Conservation (phyloP, 2,888 invertebrate genomes). For the Ophonus ardosiacus region DNA sequence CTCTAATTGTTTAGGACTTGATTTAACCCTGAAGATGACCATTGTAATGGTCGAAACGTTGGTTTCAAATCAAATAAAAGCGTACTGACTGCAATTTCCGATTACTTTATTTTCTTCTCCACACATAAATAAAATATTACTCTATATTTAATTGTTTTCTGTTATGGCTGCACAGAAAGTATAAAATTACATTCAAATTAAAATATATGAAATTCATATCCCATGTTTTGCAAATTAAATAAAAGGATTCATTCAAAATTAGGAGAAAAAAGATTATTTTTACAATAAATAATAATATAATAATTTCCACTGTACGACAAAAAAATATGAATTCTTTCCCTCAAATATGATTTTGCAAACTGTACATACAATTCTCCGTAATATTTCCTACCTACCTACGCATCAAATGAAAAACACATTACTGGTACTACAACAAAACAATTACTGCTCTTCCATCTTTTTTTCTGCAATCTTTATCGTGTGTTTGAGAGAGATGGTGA, state of each 20-base stretch:
- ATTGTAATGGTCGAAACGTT: too few species aligned
- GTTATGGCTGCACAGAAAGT: too few species aligned
- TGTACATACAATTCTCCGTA: not conserved
- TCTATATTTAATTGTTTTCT: too few species aligned
- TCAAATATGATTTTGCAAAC: not conserved
- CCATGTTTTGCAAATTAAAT: not conserved
- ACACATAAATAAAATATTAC: too few species aligned
- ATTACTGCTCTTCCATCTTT: slow-evolving; percentile 3
- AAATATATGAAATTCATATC: not conserved
- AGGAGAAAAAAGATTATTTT: not conserved
- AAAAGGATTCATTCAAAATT: not conserved
- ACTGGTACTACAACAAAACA: slow-evolving; percentile 14
- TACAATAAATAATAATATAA: not conserved
- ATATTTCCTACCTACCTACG: slow-evolving; percentile 4
- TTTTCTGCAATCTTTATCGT: not conserved
- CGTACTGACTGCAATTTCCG: too few species aligned
- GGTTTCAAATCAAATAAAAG: too few species aligned
- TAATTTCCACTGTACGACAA: not conserved
- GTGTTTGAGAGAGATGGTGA: not conserved
- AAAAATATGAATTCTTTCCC: not conserved
- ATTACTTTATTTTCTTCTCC: too few species aligned
- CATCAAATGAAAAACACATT: slow-evolving; percentile 39
- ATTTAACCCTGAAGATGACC: too few species aligned
- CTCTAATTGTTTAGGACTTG: too few species aligned
- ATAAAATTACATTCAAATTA: too few species aligned